Evolutionary conservation across 2,113 vertebrate genomes (phyloP).

Genomic region (Takifugu bimaculatus): DNA sequence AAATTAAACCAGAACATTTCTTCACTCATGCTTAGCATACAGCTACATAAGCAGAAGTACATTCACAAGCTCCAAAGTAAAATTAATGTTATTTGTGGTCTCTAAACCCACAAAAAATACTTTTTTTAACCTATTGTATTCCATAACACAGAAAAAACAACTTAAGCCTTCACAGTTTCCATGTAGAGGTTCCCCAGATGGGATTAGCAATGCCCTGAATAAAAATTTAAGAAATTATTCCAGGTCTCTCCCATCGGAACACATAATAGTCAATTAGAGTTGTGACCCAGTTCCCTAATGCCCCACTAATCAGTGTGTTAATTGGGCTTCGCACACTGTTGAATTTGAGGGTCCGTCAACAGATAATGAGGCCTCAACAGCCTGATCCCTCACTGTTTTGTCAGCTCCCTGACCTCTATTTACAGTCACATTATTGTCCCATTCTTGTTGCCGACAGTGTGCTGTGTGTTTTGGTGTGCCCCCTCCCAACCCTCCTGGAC

Average conservation of each 20-base stretch:
- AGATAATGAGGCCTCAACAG: slow-evolving; percentile 35
- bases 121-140: too few relatives aligned
- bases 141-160: too few relatives aligned
- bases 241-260: slow-evolving; percentile 8
- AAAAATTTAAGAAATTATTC: slow-evolving; percentile 13
- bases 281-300: slow-evolving; percentile 41
- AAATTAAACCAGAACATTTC: too few relatives aligned
- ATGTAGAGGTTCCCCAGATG: too few relatives aligned
- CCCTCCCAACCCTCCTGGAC: background rate
- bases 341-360: slow-evolving; percentile 22
- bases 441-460: slow-evolving; percentile 32
- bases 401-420: slow-evolving; percentile 41
- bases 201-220: too few relatives aligned
- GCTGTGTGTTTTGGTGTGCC: slow-evolving; percentile 41
- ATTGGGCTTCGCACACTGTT: slow-evolving; percentile 30
- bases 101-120: too few relatives aligned
- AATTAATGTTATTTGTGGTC: too few relatives aligned
- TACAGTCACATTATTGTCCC: slow-evolving; percentile 41
- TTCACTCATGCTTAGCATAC: too few relatives aligned
- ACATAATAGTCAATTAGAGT: slow-evolving; percentile 29
- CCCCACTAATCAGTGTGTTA: slow-evolving; percentile 41
- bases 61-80: too few relatives aligned
- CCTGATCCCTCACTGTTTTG: slow-evolving; percentile 35
- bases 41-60: too few relatives aligned
- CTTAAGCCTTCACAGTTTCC: too few relatives aligned